These are phyloP conservation scores for Etia nguti DNA, from an alignment of 2,113 vertebrate species.

Conservation along the genomic window DNA sequence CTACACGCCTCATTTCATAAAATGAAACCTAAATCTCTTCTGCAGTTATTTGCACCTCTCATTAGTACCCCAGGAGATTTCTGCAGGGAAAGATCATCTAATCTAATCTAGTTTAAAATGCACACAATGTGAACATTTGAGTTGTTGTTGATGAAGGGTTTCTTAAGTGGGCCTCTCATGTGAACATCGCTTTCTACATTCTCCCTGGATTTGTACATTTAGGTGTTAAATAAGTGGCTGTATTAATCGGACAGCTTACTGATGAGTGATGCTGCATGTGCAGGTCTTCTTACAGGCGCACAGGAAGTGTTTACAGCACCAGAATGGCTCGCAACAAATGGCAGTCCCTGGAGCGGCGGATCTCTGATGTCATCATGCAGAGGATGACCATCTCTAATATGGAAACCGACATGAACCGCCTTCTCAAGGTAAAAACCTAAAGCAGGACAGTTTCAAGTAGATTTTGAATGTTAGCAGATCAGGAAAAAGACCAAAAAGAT, in stretches of 20 bases:
- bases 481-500: not conserved
- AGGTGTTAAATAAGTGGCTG: not conserved
- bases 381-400: slow-evolving; percentile 98
- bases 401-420: slow-evolving; percentile 96
- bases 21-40: not conserved
- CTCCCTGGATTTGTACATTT: not conserved
- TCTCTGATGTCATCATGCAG: slow-evolving; percentile 95
- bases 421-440: slow-evolving; percentile 81
- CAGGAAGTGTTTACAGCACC: slow-evolving; percentile 79
- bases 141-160: not conserved
- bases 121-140: not conserved
- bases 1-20: not conserved
- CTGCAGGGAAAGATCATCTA: not conserved
- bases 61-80: not conserved
- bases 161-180: not conserved
- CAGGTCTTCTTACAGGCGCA: slow-evolving; percentile 84
- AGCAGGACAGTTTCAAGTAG: not conserved
- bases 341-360: slow-evolving; percentile 89
- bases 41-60: not conserved
- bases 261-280: not conserved
- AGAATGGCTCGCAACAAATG: slow-evolving; percentile 88
- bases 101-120: not conserved
- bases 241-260: not conserved
- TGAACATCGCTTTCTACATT: not conserved
- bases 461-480: not conserved